Percentiles rank a stretch among this genome's conserved stretches.
phyloP scores from a whole-genome alignment of 2,113 vertebrate genomes.

The Nothocercus julius region DNA sequence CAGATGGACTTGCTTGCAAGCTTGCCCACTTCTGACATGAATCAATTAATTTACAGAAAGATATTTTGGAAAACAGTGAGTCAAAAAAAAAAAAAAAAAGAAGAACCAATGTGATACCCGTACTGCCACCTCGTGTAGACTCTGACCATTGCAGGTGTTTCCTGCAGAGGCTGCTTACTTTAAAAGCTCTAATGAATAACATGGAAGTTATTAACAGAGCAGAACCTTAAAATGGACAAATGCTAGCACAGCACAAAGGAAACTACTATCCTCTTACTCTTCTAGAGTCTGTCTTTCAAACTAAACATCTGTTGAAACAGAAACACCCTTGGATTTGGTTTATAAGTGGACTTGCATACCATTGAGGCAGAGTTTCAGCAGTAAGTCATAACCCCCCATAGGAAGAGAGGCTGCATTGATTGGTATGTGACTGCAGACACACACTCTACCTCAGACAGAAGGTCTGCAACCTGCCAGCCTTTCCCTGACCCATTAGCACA shows the following conservation, averaged over 20 bases:
- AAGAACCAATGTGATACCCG: neutral
- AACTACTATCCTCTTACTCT: neutral
- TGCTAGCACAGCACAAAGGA: accelerated
- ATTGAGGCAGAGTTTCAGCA: neutral
- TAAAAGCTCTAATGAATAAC: neutral
- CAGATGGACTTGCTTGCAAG: conserved; percentile 69
- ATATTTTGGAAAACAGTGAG: conserved; percentile 27
- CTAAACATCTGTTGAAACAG: neutral
- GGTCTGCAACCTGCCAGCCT: neutral
- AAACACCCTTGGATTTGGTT: neutral
- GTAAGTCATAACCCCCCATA: neutral
- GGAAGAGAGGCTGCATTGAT: neutral
- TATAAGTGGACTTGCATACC: neutral
- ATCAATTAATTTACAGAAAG: conserved; percentile 22
- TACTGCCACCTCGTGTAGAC: conserved; percentile 57
- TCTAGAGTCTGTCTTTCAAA: neutral
- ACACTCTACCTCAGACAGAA: neutral
- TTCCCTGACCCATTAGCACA: accelerated
- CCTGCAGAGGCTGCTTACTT: neutral
- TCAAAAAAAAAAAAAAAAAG: neutral
- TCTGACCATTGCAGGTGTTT: conserved; percentile 4
- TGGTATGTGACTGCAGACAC: neutral
- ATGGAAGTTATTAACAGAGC: neutral
- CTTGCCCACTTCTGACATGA: conserved; percentile 61
- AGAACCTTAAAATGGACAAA: neutral